Evolutionary conservation across 2,888 invertebrate species (phyloP).

Genomic region (Aspidiotus destructor): DNA sequence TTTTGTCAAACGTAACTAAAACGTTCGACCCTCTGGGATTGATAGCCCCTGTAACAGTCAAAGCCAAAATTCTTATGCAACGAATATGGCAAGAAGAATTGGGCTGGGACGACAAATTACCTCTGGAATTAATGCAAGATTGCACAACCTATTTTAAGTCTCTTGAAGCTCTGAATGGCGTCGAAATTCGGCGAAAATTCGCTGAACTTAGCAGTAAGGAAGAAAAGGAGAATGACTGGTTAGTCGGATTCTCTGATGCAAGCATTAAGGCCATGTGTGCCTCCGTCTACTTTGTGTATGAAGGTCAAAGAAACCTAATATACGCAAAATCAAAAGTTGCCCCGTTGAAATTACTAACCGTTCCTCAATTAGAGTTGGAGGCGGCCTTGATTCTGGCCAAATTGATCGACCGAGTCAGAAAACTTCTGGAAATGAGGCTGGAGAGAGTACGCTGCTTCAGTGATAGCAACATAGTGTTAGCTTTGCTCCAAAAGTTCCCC

Average conservation of each 20-base stretch:
- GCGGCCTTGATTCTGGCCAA: conserved; percentile 36
- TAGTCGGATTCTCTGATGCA: not conserved
- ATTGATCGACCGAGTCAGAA: conserved; percentile 24
- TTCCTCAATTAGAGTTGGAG: conserved; percentile 38
- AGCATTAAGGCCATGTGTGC: not conserved
- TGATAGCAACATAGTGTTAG: not conserved
- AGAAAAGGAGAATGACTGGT: not conserved
- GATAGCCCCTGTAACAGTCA: too few relatives aligned
- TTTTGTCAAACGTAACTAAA: too few relatives aligned
- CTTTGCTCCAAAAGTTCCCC: not conserved
- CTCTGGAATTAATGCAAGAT: too few relatives aligned
- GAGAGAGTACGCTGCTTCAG: not conserved
- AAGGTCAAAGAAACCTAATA: conserved; percentile 32
- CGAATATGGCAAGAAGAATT: too few relatives aligned
- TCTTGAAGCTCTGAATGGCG: too few relatives aligned
- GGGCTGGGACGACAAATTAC: too few relatives aligned
- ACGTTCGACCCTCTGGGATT: too few relatives aligned
- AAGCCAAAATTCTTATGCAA: too few relatives aligned
- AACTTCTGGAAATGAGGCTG: conserved; percentile 7
- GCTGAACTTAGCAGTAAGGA: too few relatives aligned
- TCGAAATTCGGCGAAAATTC: too few relatives aligned
- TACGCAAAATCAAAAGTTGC: conserved; percentile 39
- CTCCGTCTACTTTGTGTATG: not conserved
- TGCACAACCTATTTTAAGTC: too few relatives aligned
- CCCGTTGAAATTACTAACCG: conserved; percentile 37